Base-by-base conservation (phyloP, 1,140 invertebrate species). In the Wasmannia auropunctata region DNA sequence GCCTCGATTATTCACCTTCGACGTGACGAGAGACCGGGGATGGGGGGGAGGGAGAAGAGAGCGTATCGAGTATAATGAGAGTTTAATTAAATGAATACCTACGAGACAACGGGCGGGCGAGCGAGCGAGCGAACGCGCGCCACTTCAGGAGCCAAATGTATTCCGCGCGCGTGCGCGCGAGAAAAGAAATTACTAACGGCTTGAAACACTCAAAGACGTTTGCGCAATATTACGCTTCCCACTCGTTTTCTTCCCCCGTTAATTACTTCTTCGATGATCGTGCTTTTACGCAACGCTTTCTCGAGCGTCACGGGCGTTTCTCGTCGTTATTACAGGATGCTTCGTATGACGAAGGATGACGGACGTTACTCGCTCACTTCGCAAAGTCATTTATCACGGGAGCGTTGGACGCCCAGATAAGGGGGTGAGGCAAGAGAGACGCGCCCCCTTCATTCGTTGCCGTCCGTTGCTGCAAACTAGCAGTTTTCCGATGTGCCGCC, bases 41-140 rank as follows among this genome's bases (percentile, higher is more conserved):
- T n/a, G n/a, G n/a, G n/a, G n/a, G 34, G 4, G 11, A 28, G 14
- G 1, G 16, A 49, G 46, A 49, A n/a, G 49, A 16, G 58, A 14
- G 43, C 40, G 60, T 37, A n/a, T 67, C 60, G 37, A 43, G 19
- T 69, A 31, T 51, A 81, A 72, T 40, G 67, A 74, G 51, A 28
- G 7, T 83, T 83, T 83, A 83, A 83, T 83, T 83, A 83, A 83
- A 83, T 83, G 79, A 83, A 83, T 74, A 74, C 79, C 67, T 72
- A 83, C 67, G 19, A 34, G 28, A 43, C 8, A 54, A n/a, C n/a
- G n/a, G 49, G 19, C 43, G 37, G 25, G 37, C 16, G 8, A 37
- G 25, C 49, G 51, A 81, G 37, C 43, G 37, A 19, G 37, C 16
- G 8, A 37, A 19, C 49, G 51, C 70, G 37, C 49, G 16, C 14